phyloP scores from a whole-genome alignment of 1,140 invertebrate genomes.

The Solen grandis region DNA sequence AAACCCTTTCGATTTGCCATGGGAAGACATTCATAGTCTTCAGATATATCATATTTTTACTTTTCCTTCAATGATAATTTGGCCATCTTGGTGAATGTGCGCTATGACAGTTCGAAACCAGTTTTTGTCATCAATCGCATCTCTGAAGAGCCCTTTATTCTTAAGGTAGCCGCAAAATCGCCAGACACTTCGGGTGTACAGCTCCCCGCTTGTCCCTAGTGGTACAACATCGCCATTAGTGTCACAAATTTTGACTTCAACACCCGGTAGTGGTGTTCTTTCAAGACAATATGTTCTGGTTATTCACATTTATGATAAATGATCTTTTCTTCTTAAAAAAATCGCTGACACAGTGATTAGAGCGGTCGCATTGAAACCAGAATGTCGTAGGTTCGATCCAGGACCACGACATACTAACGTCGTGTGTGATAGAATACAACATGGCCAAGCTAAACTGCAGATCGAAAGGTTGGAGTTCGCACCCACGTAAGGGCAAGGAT shows the following conservation, averaged over 20 bases:
- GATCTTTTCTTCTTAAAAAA: too few species aligned
- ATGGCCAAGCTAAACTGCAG: too few species aligned
- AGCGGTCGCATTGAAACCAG: too few species aligned
- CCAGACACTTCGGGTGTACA: conserved; percentile 6
- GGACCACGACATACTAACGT: too few species aligned
- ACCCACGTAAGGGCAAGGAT: too few species aligned
- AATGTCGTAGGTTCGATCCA: too few species aligned
- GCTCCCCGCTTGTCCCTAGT: conserved; percentile 22
- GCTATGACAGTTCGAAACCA: conserved; percentile 48
- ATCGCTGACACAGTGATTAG: too few species aligned
- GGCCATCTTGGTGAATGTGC: conserved; percentile 12
- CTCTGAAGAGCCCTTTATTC: background rate
- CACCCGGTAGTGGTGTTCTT: conserved; percentile 38
- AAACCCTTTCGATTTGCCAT: conserved; percentile 23
- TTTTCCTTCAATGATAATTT: conserved; percentile 19
- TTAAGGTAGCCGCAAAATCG: conserved; percentile 4
- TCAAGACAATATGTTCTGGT: too few species aligned
- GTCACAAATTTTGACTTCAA: conserved; percentile 57
- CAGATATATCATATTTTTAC: conserved; percentile 10
- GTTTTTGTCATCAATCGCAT: conserved; percentile 21
- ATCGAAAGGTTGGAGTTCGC: too few species aligned
- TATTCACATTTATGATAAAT: too few species aligned
- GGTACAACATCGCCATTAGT: conserved; percentile 17
- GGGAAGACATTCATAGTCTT: conserved; percentile 20
- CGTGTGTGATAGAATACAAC: too few species aligned